Base-by-base conservation (phyloP, 2,113 vertebrate genomes). In the Microtus richardsoni region DNA sequence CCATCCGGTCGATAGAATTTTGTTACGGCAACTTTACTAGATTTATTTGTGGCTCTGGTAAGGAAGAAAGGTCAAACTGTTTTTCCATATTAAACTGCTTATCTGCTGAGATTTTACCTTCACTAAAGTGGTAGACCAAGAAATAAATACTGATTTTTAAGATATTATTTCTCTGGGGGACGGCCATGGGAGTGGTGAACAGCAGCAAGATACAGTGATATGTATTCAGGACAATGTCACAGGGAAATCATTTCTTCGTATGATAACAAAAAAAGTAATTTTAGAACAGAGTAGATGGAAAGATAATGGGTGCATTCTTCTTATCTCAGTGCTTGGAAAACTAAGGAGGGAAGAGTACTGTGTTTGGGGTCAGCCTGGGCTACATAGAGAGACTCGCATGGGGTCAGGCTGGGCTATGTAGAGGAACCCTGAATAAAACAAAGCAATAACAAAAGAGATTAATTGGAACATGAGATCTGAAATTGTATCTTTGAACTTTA, bases 111-210 rank as follows among this genome's bases (percentile, higher is more conserved):
- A 86, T 28, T 70, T 8, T 1, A 52, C 22, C 73, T 44, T 91
- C 16, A 28, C 19, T 66, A 10, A 88, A 85, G 84, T 5, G 14
- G n/a, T 16, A 10, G 19, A 22, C 36, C 19, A 90, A 66, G 28
- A 91, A 92, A 79, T 44, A 90, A 78, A 90, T 73, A 58, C 36
- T 80, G 0, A 14, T 26, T 82, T 82, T 75, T 89, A 80, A 91
- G 58, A 16, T 28, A 80, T 21, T 14, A 28, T 13, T 87, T 83
- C 54, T 83, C n/a, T 28, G 26, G 30, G n/a, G 24, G 1, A 66
- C 16, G 4, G 60, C 39, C 13, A 44, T 64, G n/a, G 7, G n/a
- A 39, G 39, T 41, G 12, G 22, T 19, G 5, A 62, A 64, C 5
- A 62, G 54, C 36, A 47, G 33, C 28, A 66, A 12, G 8, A 36